Evolutionary conservation across 2,797 vertebrate species (phyloP), one percentile per base, ranked within the genome.

Genomic region (Pantherophis alleghaniensis): DNA sequence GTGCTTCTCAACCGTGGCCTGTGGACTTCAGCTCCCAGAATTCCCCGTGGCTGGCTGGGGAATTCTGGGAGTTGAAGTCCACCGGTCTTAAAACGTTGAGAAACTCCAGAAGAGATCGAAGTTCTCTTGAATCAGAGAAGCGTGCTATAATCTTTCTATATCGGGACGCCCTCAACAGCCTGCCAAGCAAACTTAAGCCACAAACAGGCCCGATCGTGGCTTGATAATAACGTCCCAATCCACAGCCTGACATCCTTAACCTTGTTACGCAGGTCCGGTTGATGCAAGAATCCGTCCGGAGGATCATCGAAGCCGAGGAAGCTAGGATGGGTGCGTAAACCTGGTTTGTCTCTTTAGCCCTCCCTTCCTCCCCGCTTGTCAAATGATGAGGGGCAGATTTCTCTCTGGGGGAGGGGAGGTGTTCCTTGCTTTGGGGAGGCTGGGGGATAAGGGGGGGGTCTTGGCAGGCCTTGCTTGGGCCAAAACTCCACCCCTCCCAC

Each of bases 251-350:
- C 11, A 47, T 24, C 3, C 10, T 5, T 42, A 10, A 22, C 74
- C 20, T 53, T 26, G 7, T 90, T 69, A 14, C 83, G 20, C 96
- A 99, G 99, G 98, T 99, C 87, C 98, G 99, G 96, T 97, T 99
- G 96, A 99, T 99, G 99, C 99, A 99, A 94, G 99, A 99, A 95
- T 99, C 99, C 63, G 99, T 99, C 95, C 98, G 99, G 92, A 98
- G 99, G 95, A 99, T 99, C 94, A 99, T 99, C 79, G 99, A 99
- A 97, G 98, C 98, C 0, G 99, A 99, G 96, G 99, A 99, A 96
- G 98, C 99, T 63, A 98, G 96, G 97, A 98, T 99, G 99, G 99
- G 99, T 99, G 98, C 98, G 98, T 92, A 94, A 83, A 26, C 28
- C 1, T 0, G 47, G 4, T 12, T 55, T 86, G 4, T 0, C 4